Evolutionary conservation across 2,113 vertebrate species (phyloP).

Genomic region (Lophotis ruficrista): DNA sequence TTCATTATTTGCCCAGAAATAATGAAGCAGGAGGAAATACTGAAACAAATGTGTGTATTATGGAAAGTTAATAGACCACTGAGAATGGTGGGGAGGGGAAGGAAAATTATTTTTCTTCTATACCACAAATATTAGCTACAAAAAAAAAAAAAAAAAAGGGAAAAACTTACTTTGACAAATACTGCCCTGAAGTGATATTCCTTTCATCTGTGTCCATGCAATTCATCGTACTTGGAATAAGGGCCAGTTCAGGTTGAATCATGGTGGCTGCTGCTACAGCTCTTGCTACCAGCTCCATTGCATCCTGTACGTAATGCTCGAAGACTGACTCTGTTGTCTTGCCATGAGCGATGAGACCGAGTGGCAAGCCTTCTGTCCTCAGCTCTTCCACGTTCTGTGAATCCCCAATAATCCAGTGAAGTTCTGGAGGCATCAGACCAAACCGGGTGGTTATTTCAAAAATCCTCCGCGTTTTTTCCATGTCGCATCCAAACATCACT

Average conservation of each 20-base stretch:
- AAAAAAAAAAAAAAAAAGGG: background rate
- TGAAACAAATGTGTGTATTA: background rate
- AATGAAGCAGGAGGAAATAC: background rate
- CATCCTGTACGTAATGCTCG: slow-evolving; percentile 93
- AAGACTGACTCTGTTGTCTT: slow-evolving; percentile 86
- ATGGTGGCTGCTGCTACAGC: slow-evolving; percentile 89
- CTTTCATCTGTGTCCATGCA: slow-evolving; percentile 86
- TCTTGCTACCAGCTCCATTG: slow-evolving; percentile 89
- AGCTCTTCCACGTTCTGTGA: slow-evolving; percentile 93
- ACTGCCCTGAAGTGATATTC: slow-evolving; percentile 90
- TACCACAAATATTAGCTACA: background rate
- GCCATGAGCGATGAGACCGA: slow-evolving; percentile 92
- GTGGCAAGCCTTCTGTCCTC: slow-evolving; percentile 89
- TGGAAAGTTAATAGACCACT: background rate
- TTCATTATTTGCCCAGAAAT: background rate
- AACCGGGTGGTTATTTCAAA: slow-evolving; percentile 81
- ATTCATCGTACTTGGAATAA: slow-evolving; percentile 93
- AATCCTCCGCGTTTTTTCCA: slow-evolving; percentile 85
- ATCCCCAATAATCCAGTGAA: slow-evolving; percentile 95
- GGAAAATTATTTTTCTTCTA: background rate
- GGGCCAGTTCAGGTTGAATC: slow-evolving; percentile 87
- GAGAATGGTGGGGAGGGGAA: background rate
- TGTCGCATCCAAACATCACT: slow-evolving; percentile 93
- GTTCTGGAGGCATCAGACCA: slow-evolving; percentile 80
- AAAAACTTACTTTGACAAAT: slow-evolving; percentile 88